These are phyloP conservation scores for Eumaeus atala DNA, from an alignment of 1,140 invertebrate species.

Conservation along the genomic window DNA sequence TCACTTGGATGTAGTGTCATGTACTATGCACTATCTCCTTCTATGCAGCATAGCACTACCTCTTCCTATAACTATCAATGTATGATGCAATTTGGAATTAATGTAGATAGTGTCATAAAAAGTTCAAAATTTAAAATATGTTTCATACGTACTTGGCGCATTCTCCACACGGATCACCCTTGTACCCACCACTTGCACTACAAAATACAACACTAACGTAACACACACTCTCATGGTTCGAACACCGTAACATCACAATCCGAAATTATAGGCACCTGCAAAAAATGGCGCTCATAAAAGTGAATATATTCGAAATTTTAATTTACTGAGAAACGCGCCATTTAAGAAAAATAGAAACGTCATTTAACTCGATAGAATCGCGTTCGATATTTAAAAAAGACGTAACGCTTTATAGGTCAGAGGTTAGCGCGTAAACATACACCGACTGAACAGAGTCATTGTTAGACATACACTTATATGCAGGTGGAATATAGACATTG, in stretches of 20 bases:
- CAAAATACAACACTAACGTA: slow-evolving; percentile 33
- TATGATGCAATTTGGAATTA: background rate
- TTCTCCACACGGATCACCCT: slow-evolving; percentile 63
- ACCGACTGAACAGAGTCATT: slow-evolving; percentile 57
- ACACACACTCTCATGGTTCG: slow-evolving; percentile 51
- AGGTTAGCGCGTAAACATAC: slow-evolving; percentile 44
- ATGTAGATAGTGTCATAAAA: background rate
- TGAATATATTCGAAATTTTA: no score
- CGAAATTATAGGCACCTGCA: slow-evolving; percentile 3
- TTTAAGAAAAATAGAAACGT: background rate
- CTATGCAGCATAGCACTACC: no score
- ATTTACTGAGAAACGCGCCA: background rate
- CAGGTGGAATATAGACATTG: slow-evolving; percentile 38
- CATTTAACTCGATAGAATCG: no score
- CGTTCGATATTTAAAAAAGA: slow-evolving; percentile 2
- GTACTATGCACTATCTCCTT: no score
- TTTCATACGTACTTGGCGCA: slow-evolving; percentile 53
- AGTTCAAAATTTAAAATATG: slow-evolving; percentile 12
- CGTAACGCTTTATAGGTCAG: slow-evolving; percentile 46
- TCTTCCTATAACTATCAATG: no score
- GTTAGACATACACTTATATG: slow-evolving; percentile 65
- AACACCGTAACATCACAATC: no score
- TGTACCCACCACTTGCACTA: slow-evolving; percentile 38
- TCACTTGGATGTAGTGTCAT: no score
- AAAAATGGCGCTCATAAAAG: background rate